Conservation (phyloP, 2,888 invertebrate genomes). For the Omphaloscelis lunosa region DNA sequence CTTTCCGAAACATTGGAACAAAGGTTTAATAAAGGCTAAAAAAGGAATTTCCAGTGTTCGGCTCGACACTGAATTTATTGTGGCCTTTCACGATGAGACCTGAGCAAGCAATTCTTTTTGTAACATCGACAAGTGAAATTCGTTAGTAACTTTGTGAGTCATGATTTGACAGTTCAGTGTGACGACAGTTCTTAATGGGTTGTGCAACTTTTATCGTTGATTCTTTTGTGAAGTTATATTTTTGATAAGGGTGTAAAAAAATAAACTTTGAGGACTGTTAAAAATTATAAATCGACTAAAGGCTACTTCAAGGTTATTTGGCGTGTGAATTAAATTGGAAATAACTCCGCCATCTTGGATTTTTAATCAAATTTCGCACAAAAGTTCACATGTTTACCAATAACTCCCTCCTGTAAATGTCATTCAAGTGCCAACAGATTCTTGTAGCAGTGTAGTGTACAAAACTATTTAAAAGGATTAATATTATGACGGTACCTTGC, state of each 20-base stretch:
- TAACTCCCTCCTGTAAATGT: not conserved
- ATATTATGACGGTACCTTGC: too few relatives aligned
- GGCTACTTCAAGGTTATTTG: not conserved
- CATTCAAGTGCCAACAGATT: not conserved
- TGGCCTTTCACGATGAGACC: conserved; percentile 6
- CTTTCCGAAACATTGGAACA: not conserved
- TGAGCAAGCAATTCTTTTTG: conserved; percentile 13
- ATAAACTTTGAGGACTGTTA: not conserved
- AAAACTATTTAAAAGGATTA: too few relatives aligned
- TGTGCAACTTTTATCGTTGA: not conserved
- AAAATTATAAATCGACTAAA: not conserved
- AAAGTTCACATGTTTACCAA: not conserved
- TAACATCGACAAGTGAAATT: conserved; percentile 3
- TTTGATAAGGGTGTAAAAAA: not conserved
- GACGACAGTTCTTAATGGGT: conserved; percentile 7
- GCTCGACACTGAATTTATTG: not conserved
- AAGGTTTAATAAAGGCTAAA: not conserved
- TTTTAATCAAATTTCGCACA: not conserved
- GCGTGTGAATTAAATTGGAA: not conserved
- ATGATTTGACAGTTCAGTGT: conserved; percentile 17
- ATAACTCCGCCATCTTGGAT: not conserved
- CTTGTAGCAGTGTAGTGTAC: not conserved
- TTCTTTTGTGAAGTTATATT: not conserved
- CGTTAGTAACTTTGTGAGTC: conserved; percentile 13
- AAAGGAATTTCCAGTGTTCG: not conserved